Conservation (phyloP, 2,888 invertebrate genomes). For the Drosophila pseudotakahashii region DNA sequence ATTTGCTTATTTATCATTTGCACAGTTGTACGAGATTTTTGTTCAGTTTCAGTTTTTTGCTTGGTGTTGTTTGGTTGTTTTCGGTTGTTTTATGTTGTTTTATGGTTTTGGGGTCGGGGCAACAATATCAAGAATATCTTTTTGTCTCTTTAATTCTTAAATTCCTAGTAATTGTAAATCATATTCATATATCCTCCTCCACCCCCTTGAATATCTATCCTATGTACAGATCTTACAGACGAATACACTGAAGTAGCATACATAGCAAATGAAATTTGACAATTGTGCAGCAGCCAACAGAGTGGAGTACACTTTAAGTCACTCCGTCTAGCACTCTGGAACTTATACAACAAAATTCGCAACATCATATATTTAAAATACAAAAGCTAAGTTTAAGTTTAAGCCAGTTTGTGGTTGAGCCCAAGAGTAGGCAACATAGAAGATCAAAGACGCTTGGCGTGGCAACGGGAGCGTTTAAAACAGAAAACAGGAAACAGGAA, state of each 20-base stretch:
- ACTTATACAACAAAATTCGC: conserved; percentile 29
- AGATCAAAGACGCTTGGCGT: conserved; percentile 27
- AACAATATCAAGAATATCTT: conserved; percentile 37
- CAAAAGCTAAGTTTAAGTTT: conserved; percentile 27
- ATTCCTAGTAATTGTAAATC: conserved; percentile 24
- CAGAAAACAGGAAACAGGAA: too few relatives aligned
- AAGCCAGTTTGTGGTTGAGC: conserved; percentile 22
- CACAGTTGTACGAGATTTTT: conserved; percentile 34
- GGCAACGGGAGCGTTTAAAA: conserved; percentile 3
- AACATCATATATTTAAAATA: conserved; percentile 30
- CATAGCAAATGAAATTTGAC: conserved; percentile 19
- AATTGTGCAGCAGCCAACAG: conserved; percentile 29
- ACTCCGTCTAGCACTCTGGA: conserved; percentile 9
- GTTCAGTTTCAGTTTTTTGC: conserved; percentile 6
- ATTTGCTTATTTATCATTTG: conserved; percentile 35
- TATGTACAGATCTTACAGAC: conserved; percentile 34
- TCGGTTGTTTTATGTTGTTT: conserved; percentile 6
- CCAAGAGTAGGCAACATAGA: conserved; percentile 18
- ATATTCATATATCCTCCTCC: conserved; percentile 23
- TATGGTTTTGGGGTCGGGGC: conserved; percentile 5
- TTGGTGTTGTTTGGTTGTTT: conserved; percentile 18
- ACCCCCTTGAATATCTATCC: conserved; percentile 23
- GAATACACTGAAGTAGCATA: conserved; percentile 13
- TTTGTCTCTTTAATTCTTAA: conserved; percentile 24
- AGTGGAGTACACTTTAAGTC: conserved; percentile 22